Conservation (phyloP, 1,140 invertebrate genomes). For the Drosophila leontia region DNA sequence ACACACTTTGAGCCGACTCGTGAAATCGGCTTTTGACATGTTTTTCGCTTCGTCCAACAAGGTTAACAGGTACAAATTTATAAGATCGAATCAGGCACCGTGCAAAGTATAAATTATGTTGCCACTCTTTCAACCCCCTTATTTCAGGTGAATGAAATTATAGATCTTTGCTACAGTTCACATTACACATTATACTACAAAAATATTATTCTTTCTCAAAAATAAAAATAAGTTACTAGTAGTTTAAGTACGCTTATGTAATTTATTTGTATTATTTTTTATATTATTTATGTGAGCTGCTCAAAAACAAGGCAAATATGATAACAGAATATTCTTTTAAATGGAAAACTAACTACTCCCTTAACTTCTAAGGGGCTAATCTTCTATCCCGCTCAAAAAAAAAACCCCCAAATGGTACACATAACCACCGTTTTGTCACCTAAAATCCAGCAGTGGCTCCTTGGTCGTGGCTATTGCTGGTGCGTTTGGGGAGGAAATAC, state of each 20-base stretch:
- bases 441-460: constrained; percentile 59
- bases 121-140: neutral
- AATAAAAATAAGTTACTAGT: too few species aligned
- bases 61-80: constrained; percentile 2
- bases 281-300: too few species aligned
- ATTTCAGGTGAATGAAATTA: neutral
- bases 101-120: constrained; percentile 6
- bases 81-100: neutral
- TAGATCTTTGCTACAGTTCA: neutral
- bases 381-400: neutral
- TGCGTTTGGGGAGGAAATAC: constrained; percentile 41
- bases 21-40: constrained; percentile 6
- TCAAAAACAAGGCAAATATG: too few species aligned
- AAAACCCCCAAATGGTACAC: neutral
- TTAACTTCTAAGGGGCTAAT: neutral
- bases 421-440: constrained; percentile 32
- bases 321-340: neutral
- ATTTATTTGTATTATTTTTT: too few species aligned
- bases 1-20: constrained; percentile 15
- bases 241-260: too few species aligned
- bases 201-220: neutral
- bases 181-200: neutral
- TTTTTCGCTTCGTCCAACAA: constrained; percentile 3
- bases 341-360: neutral
- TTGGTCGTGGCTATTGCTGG: constrained; percentile 26